Evolutionary conservation across 2,797 vertebrate genomes (phyloP).

Genomic region (Anniella stebbinsi): DNA sequence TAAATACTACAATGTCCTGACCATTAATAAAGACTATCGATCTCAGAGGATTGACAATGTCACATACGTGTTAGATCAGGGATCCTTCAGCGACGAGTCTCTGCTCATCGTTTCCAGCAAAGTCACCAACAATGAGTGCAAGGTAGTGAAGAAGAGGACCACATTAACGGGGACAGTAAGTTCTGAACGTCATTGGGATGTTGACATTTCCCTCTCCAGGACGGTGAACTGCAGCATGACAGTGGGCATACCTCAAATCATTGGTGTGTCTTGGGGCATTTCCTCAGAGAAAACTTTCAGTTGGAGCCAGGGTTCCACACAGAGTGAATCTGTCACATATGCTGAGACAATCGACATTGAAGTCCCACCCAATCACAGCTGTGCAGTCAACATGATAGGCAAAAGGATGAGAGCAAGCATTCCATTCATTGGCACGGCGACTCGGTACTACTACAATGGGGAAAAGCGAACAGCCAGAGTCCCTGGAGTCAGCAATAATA

Average conservation of each 20-base stretch:
- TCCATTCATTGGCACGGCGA: constrained; percentile 76
- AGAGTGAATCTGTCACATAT: constrained; percentile 73
- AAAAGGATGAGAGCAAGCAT: constrained; percentile 78
- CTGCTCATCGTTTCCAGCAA: constrained; percentile 76
- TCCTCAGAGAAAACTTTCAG: constrained; percentile 77
- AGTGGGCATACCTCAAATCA: constrained; percentile 75
- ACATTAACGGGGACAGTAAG: constrained; percentile 76
- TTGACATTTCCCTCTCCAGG: constrained; percentile 76
- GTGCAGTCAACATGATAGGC: constrained; percentile 78
- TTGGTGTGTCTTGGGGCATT: constrained; percentile 69
- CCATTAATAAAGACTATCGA: constrained; percentile 77
- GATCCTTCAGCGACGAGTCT: constrained; percentile 73
- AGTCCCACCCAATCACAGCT: constrained; percentile 77
- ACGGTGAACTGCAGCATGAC: constrained; percentile 77
- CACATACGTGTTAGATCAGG: constrained; percentile 74
- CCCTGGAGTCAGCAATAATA: constrained; percentile 73
- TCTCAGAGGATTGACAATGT: constrained; percentile 80
- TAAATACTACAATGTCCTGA: constrained; percentile 80
- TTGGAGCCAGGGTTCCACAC: constrained; percentile 76
- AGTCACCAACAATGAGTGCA: constrained; percentile 79
- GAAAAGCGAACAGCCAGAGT: constrained; percentile 78
- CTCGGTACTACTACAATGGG: constrained; percentile 75
- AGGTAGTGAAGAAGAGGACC: constrained; percentile 74
- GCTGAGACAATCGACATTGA: constrained; percentile 70
- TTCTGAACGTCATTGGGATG: constrained; percentile 76